Evolutionary conservation across 1,140 invertebrate genomes (phyloP), one percentile per base, ranked within the genome.

Genomic region (Sarcophaga peregrina): DNA sequence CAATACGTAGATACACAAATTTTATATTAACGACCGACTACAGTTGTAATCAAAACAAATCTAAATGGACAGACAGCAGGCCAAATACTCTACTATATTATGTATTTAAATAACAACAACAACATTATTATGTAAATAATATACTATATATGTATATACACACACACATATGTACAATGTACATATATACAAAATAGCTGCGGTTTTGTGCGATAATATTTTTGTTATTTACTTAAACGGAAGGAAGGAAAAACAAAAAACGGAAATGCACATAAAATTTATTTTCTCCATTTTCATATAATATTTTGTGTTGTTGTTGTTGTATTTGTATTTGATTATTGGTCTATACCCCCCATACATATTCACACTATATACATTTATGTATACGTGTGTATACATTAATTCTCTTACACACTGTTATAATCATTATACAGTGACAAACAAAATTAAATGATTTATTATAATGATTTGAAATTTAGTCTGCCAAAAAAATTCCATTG

Each of bases 191-290:
- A 37, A 37, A 37, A 74, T 74, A 20, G 75, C 75, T 78, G 75
- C 47, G 75, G 88, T 83, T 85, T 37, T 84, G 83, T 86, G 88
- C 88, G 88, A 89, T 88, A 89, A 89, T 89, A 89, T 89, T 37
- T 37, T 89, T 89, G 88, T 89, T 89, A 89, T 89, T 89, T 89
- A 86, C 88, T 88, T 88, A 85, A 84, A 83, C 88, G 88, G 88
- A 89, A 89, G 88, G 88, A 89, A 89, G 88, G 87, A 89, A 89
- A 87, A 85, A 47, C 84, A 73, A 86, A 84, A 87, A 86, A 87
- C 85, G 88, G 88, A 89, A 89, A 88, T 89, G 88, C 88, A 89
- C 88, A 89, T 88, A 89, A 89, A 89, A 89, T 88, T 89, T 85
- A 89, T 88, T 89, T 86, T 58, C 85, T 87, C 86, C 86, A 87